phyloP scores from a whole-genome alignment of 2,888 invertebrate species.

The Eristalis arbustorum region DNA sequence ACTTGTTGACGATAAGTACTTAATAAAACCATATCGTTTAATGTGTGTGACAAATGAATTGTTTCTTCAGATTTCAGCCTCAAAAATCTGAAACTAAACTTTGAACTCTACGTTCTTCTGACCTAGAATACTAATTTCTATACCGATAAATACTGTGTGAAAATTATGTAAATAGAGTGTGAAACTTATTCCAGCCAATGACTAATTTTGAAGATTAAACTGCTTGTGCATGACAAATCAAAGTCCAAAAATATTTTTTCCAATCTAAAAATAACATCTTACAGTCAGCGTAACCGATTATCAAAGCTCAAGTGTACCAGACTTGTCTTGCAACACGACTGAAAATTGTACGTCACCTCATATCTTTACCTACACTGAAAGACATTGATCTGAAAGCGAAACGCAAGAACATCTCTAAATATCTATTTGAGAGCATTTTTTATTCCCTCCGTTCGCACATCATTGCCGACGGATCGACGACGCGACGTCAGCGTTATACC shows the following conservation, averaged over 20 bases:
- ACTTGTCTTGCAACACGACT: not conserved
- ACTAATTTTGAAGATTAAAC: not conserved
- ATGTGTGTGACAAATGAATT: not conserved
- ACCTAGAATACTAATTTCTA: not conserved
- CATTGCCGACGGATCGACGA: not conserved
- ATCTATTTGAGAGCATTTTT: not conserved
- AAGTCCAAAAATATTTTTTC: not conserved
- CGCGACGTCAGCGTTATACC: not conserved
- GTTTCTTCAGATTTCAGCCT: not conserved
- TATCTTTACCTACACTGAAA: not conserved
- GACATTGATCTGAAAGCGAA: not conserved
- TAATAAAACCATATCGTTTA: not conserved
- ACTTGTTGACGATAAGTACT: not conserved
- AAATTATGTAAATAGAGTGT: not conserved
- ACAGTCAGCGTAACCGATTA: not conserved
- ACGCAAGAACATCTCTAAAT: not conserved
- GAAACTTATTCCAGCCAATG: not conserved
- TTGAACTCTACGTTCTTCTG: not conserved
- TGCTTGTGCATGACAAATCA: not conserved
- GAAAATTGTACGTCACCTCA: not conserved
- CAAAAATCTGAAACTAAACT: not conserved
- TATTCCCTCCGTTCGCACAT: not conserved
- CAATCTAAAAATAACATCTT: not conserved
- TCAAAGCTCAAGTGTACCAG: not conserved
- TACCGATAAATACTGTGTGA: not conserved